These are phyloP conservation scores for Dendronephthya gigantea DNA, from an alignment of 64 coral and sea anemone genomes.

Conservation along the genomic window DNA sequence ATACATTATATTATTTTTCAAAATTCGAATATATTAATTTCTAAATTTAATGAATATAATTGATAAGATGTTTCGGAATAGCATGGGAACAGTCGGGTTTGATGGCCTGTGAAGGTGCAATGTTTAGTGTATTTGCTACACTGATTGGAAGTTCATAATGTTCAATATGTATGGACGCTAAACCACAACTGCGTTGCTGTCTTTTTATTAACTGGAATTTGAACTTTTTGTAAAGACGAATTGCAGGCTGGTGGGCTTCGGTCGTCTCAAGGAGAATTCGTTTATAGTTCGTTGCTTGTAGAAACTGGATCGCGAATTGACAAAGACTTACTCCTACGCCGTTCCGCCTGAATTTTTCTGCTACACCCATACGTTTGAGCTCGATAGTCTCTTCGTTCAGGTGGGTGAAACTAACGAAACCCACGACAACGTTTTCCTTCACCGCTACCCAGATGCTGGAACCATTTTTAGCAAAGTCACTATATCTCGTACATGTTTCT, in stretches of 20 bases:
- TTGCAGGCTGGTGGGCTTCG: not conserved
- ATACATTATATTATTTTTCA: not conserved
- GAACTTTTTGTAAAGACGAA: constrained; percentile 4
- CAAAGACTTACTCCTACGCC: not conserved
- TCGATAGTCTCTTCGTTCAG: not conserved
- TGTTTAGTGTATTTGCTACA: not conserved
- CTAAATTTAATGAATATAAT: not conserved
- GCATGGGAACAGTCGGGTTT: not conserved
- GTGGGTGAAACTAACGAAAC: constrained; percentile 4
- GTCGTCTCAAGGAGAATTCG: not conserved
- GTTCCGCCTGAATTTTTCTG: not conserved
- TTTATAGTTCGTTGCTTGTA: constrained; percentile 2
- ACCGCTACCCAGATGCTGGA: constrained; percentile 6
- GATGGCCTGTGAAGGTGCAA: not conserved
- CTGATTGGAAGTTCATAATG: constrained; percentile 2
- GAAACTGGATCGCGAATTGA: constrained; percentile 6
- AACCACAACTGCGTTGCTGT: not conserved
- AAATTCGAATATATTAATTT: not conserved
- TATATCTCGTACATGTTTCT: not conserved
- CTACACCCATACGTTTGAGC: constrained; percentile 1
- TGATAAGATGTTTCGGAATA: not conserved
- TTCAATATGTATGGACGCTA: not conserved
- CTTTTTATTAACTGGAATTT: not conserved
- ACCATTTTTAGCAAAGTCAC: not conserved
- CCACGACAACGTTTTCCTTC: not conserved